Percentiles rank a stretch among this genome's conserved stretches.
Conservation (phyloP, 2,113 vertebrate species). For the Leiothrix lutea region DNA sequence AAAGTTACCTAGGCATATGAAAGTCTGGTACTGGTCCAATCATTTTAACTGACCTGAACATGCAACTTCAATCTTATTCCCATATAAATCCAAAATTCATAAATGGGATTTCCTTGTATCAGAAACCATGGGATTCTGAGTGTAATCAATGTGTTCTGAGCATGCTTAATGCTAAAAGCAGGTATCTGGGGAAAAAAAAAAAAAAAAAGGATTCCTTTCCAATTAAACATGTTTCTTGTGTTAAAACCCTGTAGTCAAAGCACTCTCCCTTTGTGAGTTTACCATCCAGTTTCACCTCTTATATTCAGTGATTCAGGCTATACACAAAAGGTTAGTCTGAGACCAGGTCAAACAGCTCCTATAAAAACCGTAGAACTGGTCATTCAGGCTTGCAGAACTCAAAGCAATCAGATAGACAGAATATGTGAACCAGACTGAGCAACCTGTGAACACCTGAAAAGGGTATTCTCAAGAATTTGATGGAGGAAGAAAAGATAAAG, state of each 20-base stretch:
- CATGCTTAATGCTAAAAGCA: neutral
- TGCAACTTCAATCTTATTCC: neutral
- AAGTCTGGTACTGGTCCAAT: neutral
- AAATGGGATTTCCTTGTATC: neutral
- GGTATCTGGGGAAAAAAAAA: accelerated
- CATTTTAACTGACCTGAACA: neutral
- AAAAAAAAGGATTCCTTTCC: neutral
- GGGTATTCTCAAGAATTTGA: neutral
- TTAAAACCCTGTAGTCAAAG: neutral
- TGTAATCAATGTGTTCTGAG: neutral
- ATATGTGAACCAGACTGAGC: neutral
- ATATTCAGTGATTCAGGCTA: neutral
- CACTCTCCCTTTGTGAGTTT: neutral
- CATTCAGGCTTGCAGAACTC: neutral
- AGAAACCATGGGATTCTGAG: neutral
- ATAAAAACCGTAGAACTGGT: neutral
- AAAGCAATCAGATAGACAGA: neutral
- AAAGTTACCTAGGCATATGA: neutral
- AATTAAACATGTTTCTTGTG: neutral
- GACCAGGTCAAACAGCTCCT: neutral
- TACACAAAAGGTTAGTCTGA: neutral
- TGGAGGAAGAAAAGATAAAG: neutral
- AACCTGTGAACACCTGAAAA: neutral
- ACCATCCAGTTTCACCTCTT: neutral
- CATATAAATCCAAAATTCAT: neutral